Conservation (phyloP, 2,888 invertebrate genomes). For the Ichneumon xanthorius region DNA sequence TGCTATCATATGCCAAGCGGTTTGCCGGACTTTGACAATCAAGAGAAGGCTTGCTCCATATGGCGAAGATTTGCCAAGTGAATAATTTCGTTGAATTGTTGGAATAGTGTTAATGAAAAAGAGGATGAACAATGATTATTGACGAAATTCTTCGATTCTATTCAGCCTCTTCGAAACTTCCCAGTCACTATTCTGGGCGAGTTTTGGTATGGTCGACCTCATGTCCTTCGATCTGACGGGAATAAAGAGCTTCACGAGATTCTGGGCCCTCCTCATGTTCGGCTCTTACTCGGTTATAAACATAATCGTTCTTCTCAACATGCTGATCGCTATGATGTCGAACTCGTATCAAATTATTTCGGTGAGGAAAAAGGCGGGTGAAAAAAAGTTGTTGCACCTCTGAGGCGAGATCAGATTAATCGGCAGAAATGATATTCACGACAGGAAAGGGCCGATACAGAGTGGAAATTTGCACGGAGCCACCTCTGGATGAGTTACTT, state of each 20-base stretch:
- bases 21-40: constrained; percentile 93
- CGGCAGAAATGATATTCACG: constrained; percentile 14
- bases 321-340: constrained; percentile 99
- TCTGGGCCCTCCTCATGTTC: constrained; percentile 98
- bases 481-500: constrained; percentile 99
- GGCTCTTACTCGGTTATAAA: constrained; percentile 99
- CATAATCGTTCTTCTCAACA: constrained; percentile 97
- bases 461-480: constrained; percentile 99
- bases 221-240: constrained; percentile 97
- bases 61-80: constrained; percentile 97
- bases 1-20: constrained; percentile 92
- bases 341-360: constrained; percentile 99
- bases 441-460: constrained; percentile 96
- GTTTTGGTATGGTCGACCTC: constrained; percentile 97
- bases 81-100: constrained; percentile 70
- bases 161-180: constrained; percentile 98
- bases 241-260: constrained; percentile 97
- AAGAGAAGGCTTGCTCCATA: constrained; percentile 93
- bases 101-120: constrained; percentile 1
- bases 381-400: not conserved
- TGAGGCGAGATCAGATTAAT: not conserved
- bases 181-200: constrained; percentile 99
- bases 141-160: constrained; percentile 22
- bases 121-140: not conserved
- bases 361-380: constrained; percentile 86